Evolutionary conservation across 2,888 invertebrate genomes (phyloP), one percentile per base, ranked within the genome.

Genomic region (Flexamia atlantica): DNA sequence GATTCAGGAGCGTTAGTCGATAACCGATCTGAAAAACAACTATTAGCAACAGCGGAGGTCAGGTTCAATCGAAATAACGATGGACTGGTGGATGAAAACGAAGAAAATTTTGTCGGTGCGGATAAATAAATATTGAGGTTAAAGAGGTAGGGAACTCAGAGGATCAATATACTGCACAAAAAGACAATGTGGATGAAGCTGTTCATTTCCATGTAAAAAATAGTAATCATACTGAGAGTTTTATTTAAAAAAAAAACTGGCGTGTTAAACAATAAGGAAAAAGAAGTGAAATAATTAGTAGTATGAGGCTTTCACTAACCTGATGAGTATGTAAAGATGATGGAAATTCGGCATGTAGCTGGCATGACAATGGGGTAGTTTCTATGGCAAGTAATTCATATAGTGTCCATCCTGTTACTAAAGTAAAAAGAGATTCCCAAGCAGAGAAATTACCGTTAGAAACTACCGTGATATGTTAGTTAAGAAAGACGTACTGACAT

Each of bases 21-120:
- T 82, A 82, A 86, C 81, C 42, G 84, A 20, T 79, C 83, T 42
- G 83, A 85, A n/a, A 83, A 74, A 46, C 82, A 85, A 82, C 82
- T 86, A 57, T 60, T 81, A 36, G 84, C 84, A 40, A 53, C 42
- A 14, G 84, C 84, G 20, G 83, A 85, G 84, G 83, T 85, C 28
- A 1, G 82, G 14, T 46, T 60, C 20, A 74, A 81, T 42, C 36
- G 64, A 84, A 81, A 60, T 81, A 60, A 57, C 36, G 36, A 32
- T 79, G 10, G 42, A 28, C 30, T 28, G 53, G 79, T 42, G 36
- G 42, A 20, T 74, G 72, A 36, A 17, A 42, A 74, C 42, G 74
- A 74, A 30, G 42, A 40, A 74, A 74, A 79, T 80, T n/a, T 53
- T 57, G 36, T 53, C 57, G 32, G 25, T 25, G 23, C n/a, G n/a